These are phyloP conservation scores for Caprella mutica DNA, from an alignment of 2,888 invertebrate species.

Conservation along the genomic window DNA sequence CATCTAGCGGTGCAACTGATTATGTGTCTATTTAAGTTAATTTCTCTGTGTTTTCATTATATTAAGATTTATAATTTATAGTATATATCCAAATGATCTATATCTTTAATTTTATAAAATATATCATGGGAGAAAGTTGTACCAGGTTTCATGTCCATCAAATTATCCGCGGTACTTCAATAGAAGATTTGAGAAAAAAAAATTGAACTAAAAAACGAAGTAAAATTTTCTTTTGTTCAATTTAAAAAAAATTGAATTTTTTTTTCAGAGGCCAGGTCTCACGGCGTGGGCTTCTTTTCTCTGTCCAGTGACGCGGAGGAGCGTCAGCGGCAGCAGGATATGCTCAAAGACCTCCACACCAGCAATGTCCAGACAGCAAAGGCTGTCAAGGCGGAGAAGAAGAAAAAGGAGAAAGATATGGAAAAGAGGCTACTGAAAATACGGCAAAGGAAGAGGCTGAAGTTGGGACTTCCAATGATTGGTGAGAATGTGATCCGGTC, in stretches of 20 bases:
- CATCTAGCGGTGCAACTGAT: too few relatives aligned
- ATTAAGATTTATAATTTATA: too few relatives aligned
- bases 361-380: conserved; percentile 52
- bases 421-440: conserved; percentile 40
- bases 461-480: conserved; percentile 37
- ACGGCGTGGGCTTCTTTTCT: conserved; percentile 83
- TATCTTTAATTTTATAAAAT: too few relatives aligned
- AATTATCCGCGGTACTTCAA: too few relatives aligned
- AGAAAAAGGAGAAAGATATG: conserved; percentile 39
- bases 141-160: too few relatives aligned
- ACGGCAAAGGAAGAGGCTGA: conserved; percentile 37
- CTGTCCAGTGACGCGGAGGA: conserved; percentile 76
- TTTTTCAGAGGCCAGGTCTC: conserved; percentile 60
- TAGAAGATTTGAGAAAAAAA: too few relatives aligned
- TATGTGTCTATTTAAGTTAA: too few relatives aligned
- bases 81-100: too few relatives aligned
- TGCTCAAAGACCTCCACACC: conserved; percentile 56
- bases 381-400: conserved; percentile 49
- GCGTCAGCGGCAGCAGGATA: conserved; percentile 67
- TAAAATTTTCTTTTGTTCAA: not conserved
- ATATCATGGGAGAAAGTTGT: too few relatives aligned
- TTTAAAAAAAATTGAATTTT: not conserved
- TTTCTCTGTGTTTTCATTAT: too few relatives aligned
- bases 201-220: not conserved
- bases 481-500: conserved; percentile 14